phyloP scores from a whole-genome alignment of 2,888 invertebrate genomes.

The Oligia fasciuncula region DNA sequence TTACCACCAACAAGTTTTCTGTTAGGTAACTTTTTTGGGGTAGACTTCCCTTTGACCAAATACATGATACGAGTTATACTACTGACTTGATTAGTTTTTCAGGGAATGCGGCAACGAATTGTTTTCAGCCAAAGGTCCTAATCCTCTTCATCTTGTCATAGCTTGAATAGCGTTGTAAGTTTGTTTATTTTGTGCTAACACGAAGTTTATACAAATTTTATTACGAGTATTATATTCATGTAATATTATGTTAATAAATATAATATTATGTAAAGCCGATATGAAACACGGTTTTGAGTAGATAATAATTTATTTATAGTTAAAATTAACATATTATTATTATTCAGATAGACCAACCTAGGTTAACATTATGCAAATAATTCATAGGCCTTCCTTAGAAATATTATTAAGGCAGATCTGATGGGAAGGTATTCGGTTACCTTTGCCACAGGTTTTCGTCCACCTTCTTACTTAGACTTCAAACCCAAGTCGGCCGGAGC shows the following conservation, averaged over 20 bases:
- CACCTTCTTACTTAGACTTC: no score
- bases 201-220: not conserved
- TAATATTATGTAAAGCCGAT: slow-evolving; percentile 12
- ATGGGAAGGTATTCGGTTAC: no score
- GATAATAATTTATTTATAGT: slow-evolving; percentile 18
- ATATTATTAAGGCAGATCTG: not conserved
- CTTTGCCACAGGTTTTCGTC: no score
- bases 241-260: not conserved
- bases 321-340: slow-evolving; percentile 15
- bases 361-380: not conserved
- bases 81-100: no score
- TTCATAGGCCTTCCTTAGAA: not conserved
- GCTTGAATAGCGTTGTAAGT: no score
- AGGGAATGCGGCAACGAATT: no score
- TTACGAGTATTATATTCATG: not conserved
- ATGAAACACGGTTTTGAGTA: slow-evolving; percentile 8
- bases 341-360: not conserved
- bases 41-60: not conserved
- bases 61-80: not conserved
- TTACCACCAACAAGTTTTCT: not conserved
- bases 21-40: not conserved
- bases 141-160: no score
- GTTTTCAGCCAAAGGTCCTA: no score
- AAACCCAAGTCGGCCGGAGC: no score
- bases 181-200: no score